Conservation (phyloP, 2,113 vertebrate genomes). For the Leptosomus discolor region DNA sequence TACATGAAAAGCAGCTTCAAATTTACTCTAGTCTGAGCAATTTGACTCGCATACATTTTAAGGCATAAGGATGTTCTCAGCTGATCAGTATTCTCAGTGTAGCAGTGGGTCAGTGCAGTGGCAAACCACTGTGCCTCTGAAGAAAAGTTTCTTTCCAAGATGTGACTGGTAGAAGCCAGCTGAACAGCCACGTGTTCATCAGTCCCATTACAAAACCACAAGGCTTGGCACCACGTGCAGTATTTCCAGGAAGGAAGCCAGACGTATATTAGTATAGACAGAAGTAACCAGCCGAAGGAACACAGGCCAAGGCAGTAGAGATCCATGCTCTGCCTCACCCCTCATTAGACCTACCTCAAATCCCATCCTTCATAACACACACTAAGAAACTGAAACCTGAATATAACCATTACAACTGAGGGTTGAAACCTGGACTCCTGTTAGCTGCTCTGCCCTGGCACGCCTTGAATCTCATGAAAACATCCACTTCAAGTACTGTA, state of each 20-base stretch:
- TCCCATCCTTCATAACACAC: fast-evolving
- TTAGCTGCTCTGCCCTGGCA: background rate
- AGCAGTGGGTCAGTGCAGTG: background rate
- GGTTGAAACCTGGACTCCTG: background rate
- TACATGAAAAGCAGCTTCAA: background rate
- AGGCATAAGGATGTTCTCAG: background rate
- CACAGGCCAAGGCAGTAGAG: background rate
- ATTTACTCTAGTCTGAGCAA: background rate
- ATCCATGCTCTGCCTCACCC: background rate
- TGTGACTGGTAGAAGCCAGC: background rate
- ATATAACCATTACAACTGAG: background rate
- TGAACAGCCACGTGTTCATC: background rate
- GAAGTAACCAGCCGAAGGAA: background rate
- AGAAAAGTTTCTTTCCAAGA: background rate
- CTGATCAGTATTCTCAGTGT: background rate
- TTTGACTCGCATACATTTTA: background rate
- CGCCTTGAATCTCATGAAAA: background rate
- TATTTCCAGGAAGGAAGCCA: background rate
- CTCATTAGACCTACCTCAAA: background rate
- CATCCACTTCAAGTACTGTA: background rate
- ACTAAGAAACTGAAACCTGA: background rate
- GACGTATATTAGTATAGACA: background rate
- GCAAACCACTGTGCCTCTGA: background rate
- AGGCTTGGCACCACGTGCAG: background rate
- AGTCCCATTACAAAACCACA: background rate